A percentile compares a stretch with the other conserved stretches of the same genome.
phyloP scores from a whole-genome alignment of 1,140 invertebrate species.

The Drosophila tani region DNA sequence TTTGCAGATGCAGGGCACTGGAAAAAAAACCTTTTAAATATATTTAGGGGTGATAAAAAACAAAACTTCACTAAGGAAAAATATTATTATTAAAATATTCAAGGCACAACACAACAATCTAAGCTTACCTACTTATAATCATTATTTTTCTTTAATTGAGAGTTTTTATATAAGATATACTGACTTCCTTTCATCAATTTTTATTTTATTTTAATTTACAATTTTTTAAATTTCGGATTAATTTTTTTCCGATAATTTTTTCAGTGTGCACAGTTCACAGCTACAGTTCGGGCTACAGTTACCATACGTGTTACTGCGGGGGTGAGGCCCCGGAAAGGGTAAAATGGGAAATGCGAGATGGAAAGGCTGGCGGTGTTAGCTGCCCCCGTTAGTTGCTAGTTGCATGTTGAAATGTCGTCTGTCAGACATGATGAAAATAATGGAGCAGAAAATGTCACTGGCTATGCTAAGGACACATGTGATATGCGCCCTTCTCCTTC shows the following conservation, averaged over 20 bases:
- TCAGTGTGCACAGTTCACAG: constrained; percentile 23
- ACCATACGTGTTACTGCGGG: constrained; percentile 50
- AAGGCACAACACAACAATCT: no score
- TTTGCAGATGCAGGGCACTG: constrained; percentile 50
- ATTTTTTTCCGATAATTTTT: neutral
- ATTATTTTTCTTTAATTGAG: no score
- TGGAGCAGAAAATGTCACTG: constrained; percentile 83
- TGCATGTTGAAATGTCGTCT: constrained; percentile 82
- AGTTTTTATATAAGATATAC: no score
- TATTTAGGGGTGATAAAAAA: no score
- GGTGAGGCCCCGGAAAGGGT: neutral
- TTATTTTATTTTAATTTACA: no score
- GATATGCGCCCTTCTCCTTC: constrained; percentile 23
- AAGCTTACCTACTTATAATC: no score
- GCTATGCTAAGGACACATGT: constrained; percentile 62
- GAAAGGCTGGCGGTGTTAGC: constrained; percentile 32
- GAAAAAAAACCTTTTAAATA: neutral
- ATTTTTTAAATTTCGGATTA: neutral
- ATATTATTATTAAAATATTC: no score
- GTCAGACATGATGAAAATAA: constrained; percentile 84
- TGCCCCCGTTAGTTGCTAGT: constrained; percentile 58
- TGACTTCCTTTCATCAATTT: no score
- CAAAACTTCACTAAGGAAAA: no score
- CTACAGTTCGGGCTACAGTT: constrained; percentile 57
- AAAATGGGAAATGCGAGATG: constrained; percentile 31